Evolutionary conservation across 2,113 vertebrate genomes (phyloP), one percentile per base, ranked within the genome.

Genomic region (Pachypanchax playfairii): DNA sequence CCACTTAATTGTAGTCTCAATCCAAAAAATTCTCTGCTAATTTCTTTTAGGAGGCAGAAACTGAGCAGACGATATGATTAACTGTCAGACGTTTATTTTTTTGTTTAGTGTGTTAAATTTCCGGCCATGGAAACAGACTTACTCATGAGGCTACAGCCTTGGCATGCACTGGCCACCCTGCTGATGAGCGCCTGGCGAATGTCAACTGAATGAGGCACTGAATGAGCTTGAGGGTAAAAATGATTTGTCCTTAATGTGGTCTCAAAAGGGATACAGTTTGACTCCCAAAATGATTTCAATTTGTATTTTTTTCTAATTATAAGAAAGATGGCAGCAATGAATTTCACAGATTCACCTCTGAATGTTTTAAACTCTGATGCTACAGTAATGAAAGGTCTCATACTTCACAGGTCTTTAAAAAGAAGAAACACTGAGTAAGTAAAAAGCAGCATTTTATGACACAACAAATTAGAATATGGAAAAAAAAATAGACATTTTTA

Each of bases 151-250:
- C 65, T 44, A 7, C 46, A 69, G 63, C 41, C 51, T 63, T 77
- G 76, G 59, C 52, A 28, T 7, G 24, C 22, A 54, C 36, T 15
- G 26, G 38, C 60, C 21, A 36, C 64, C 57, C 66, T 13, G 33
- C 55, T 74, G 77, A 74, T 51, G 46, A 60, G 57, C 29, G 69
- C 53, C 73, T 71, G 42, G 41, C 69, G 65, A 69, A 75, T 70
- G 73, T 78, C 79, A 79, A 49, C 65, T 49, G 71, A 80, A 76
- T 57, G 62, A 84, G 57, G 57, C 59, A 43, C 56, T 47, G 28
- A 59, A 57, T 57, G 62, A 75, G 75, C 70, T 55, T 18, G 29
- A 38, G 73, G 61, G 64, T 54, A 52, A 62, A 66, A 70, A 49
- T 68, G 64, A 18, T 48, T 36, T 36, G 44, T 31, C 10, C 25